phyloP scores from a whole-genome alignment of 2,888 invertebrate genomes.

The Slavum lentiscoides region DNA sequence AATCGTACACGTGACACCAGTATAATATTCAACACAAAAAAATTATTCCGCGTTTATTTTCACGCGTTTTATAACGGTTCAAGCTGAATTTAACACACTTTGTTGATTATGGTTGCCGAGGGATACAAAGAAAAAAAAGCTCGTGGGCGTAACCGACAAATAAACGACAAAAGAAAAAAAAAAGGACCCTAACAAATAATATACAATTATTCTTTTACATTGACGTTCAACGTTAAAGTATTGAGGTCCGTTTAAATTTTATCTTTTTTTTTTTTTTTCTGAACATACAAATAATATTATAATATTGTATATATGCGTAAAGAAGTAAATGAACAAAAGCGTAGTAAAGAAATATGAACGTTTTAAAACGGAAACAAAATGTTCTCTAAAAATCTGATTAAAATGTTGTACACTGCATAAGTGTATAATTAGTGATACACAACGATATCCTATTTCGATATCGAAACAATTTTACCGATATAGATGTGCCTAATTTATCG shows the following conservation, averaged over 20 bases:
- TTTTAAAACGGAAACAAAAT: no score
- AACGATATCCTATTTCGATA: no score
- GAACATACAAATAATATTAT: no score
- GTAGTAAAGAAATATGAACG: no score
- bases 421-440: no score
- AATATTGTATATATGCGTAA: no score
- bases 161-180: background rate
- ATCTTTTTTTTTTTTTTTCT: no score
- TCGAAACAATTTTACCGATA: no score
- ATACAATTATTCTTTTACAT: background rate
- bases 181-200: background rate
- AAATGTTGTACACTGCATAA: no score
- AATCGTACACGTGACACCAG: background rate
- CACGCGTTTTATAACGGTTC: background rate
- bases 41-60: background rate
- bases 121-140: background rate
- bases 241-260: background rate
- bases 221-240: background rate
- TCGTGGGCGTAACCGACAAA: background rate
- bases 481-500: no score
- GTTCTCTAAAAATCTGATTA: no score
- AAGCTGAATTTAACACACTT: background rate
- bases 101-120: background rate
- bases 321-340: no score
- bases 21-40: background rate